These are phyloP conservation scores for Eurytoma adleriae DNA, from an alignment of 2,888 invertebrate genomes.

Conservation along the genomic window DNA sequence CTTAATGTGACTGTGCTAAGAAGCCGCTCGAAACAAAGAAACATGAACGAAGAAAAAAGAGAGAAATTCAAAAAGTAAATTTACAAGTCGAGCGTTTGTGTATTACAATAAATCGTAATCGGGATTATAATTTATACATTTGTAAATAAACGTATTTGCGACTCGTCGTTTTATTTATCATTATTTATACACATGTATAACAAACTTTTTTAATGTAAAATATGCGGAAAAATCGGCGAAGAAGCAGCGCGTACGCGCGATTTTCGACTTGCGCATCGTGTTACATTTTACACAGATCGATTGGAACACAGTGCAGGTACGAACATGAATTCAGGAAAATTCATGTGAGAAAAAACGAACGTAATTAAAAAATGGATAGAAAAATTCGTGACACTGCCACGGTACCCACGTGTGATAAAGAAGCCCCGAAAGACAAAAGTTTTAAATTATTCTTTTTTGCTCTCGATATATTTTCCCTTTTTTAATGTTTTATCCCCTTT, in stretches of 20 bases:
- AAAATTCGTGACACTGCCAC: conserved; percentile 28
- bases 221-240: conserved; percentile 37
- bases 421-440: conserved; percentile 26
- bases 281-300: conserved; percentile 42
- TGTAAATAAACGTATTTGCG: conserved; percentile 12
- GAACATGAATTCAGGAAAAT: conserved; percentile 47
- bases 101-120: not conserved
- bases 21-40: conserved; percentile 25
- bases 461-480: not conserved
- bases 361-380: conserved; percentile 35
- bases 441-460: conserved; percentile 14
- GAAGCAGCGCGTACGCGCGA: conserved; percentile 36
- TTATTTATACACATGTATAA: conserved; percentile 39
- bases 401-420: conserved; percentile 25
- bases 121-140: conserved; percentile 23
- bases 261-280: conserved; percentile 44
- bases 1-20: conserved; percentile 3
- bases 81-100: not conserved
- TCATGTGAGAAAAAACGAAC: conserved; percentile 46
- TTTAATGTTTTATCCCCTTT: not conserved
- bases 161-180: conserved; percentile 9
- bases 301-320: conserved; percentile 54
- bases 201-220: conserved; percentile 10
- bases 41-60: conserved; percentile 4
- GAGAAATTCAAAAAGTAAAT: conserved; percentile 14